These are phyloP conservation scores for Anarsia innoxiella DNA, from an alignment of 2,888 invertebrate species.

Conservation along the genomic window DNA sequence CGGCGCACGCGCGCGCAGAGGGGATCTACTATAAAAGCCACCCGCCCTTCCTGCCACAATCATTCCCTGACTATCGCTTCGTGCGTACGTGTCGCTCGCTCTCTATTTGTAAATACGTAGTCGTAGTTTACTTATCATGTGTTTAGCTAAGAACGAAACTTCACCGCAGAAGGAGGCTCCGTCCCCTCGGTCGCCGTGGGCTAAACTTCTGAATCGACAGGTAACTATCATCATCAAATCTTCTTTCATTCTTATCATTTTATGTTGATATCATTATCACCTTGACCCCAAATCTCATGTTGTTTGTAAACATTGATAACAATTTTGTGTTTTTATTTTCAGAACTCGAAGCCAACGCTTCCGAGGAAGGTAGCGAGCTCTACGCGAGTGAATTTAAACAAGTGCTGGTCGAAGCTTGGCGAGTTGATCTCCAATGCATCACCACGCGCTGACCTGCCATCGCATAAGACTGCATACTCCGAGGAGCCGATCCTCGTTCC, in stretches of 20 bases:
- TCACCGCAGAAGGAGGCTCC: constrained; percentile 59
- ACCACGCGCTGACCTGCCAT: constrained; percentile 63
- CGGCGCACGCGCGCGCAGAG: constrained; percentile 27
- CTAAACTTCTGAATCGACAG: constrained; percentile 73
- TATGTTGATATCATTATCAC: constrained; percentile 1
- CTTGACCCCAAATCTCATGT: neutral
- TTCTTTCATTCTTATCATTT: constrained; percentile 2
- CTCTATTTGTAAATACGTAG: constrained; percentile 63
- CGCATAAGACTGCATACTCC: constrained; percentile 61
- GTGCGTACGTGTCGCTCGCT: constrained; percentile 53
- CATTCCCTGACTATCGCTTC: constrained; percentile 61
- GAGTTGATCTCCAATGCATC: constrained; percentile 67
- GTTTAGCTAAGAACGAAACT: constrained; percentile 68
- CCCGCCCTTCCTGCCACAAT: constrained; percentile 62
- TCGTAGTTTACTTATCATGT: constrained; percentile 64
- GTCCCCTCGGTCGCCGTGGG: constrained; percentile 73
- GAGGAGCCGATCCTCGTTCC: constrained; percentile 60
- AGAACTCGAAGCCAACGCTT: constrained; percentile 75
- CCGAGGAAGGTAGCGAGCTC: constrained; percentile 73
- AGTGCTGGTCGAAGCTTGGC: constrained; percentile 79
- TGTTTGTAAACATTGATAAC: neutral
- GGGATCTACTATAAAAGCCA: constrained; percentile 52
- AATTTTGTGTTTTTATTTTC: constrained; percentile 41
- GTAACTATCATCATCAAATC: constrained; percentile 44
- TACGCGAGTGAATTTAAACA: constrained; percentile 78